Conservation (phyloP, 2,113 vertebrate species). For the Falco punctatus region DNA sequence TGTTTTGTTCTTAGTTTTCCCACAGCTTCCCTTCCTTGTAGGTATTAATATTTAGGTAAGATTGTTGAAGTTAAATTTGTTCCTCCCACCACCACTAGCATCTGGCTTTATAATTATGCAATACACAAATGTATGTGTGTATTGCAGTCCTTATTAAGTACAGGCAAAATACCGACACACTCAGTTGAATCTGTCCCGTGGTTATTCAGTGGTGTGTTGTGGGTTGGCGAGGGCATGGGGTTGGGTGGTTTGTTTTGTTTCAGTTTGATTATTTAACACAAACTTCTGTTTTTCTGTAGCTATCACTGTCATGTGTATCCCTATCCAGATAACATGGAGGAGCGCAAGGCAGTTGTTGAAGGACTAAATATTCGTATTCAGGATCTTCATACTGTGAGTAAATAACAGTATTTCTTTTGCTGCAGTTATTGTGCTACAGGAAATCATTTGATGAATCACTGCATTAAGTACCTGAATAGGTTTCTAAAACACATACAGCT, state of each 20-base stretch:
- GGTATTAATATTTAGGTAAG: not conserved
- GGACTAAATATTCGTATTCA: constrained; percentile 90
- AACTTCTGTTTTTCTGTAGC: constrained; percentile 60
- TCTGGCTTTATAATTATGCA: not conserved
- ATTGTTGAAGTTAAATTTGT: not conserved
- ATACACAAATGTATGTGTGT: not conserved
- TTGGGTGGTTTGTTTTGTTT: not conserved
- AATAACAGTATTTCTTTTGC: not conserved
- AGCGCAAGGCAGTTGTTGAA: constrained; percentile 85
- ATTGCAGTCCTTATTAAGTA: not conserved
- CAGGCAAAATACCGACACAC: not conserved
- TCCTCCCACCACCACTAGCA: not conserved
- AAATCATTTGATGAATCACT: not conserved
- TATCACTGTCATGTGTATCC: constrained; percentile 96
- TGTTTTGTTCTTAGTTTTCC: not conserved
- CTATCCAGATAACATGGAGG: constrained; percentile 88
- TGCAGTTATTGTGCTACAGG: not conserved
- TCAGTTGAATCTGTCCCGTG: rapidly evolving
- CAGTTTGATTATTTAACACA: not conserved
- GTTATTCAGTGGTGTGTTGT: not conserved
- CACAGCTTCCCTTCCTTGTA: not conserved
- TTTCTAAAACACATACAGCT: not conserved
- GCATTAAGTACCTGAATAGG: not conserved
- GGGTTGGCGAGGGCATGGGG: not conserved
- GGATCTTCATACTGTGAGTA: constrained; percentile 88